Evolutionary conservation across 2,113 vertebrate species (phyloP).

Genomic region (Lynx canadensis): DNA sequence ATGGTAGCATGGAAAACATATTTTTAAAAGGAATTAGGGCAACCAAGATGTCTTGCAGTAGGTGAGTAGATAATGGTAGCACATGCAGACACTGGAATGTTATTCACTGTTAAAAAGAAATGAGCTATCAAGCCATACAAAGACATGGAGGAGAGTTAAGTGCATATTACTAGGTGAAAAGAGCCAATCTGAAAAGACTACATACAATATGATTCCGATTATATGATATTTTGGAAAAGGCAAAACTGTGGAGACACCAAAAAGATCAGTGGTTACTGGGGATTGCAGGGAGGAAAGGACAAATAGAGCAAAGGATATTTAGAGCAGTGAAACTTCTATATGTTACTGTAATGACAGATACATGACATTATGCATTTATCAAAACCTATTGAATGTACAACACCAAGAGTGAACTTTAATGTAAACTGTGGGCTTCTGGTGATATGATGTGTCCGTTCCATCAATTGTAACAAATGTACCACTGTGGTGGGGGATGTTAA

Average conservation of each 20-base stretch:
- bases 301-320: background rate
- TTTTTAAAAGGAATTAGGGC: background rate
- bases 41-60: background rate
- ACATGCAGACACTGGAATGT: background rate
- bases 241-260: background rate
- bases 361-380: background rate
- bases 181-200: background rate
- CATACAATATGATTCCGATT: background rate
- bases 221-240: background rate
- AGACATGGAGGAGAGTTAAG: background rate
- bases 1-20: background rate
- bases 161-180: background rate
- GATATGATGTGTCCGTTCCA: background rate
- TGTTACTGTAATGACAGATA: too few relatives aligned
- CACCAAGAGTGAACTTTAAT: background rate
- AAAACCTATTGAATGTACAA: background rate
- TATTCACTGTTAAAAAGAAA: background rate
- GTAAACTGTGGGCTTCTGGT: background rate
- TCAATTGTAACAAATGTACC: background rate
- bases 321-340: background rate
- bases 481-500: background rate
- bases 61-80: background rate
- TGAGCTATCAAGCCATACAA: background rate
- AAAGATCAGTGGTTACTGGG: background rate
- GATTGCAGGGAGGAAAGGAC: rapidly evolving